A percentile compares a stretch with the other conserved stretches of the same genome.
These are phyloP conservation scores for Cataglyphis albicans DNA, from an alignment of 2,888 invertebrate genomes.

Conservation along the genomic window DNA sequence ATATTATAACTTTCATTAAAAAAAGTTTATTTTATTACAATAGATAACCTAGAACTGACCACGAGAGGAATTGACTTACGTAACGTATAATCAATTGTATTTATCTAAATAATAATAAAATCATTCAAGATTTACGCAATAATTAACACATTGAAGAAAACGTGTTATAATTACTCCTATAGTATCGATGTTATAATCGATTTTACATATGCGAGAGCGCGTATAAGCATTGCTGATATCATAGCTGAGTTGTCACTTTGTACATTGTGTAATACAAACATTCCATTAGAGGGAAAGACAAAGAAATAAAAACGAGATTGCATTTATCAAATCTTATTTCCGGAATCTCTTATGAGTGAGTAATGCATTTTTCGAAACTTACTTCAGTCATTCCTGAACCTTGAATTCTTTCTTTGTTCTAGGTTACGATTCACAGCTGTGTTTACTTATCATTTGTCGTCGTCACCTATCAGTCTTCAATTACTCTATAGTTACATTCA, in stretches of 20 bases:
- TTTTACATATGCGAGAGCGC: too few relatives aligned
- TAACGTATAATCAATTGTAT: neutral
- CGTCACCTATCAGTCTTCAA: neutral
- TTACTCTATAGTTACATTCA: neutral
- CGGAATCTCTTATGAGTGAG: neutral
- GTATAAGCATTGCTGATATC: slow-evolving; percentile 27
- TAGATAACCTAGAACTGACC: slow-evolving; percentile 5
- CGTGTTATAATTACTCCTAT: neutral
- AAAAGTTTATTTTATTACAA: neutral
- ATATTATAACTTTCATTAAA: neutral
- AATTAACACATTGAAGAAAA: neutral
- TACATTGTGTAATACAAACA: slow-evolving; percentile 14
- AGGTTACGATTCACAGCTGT: slow-evolving; percentile 44
- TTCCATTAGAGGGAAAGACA: neutral
- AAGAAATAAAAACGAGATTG: neutral
- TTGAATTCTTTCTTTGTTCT: neutral
- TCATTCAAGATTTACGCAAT: neutral
- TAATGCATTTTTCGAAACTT: neutral
- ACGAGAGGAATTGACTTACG: neutral
- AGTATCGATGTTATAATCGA: neutral
- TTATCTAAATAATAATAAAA: neutral
- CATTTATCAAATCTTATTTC: neutral
- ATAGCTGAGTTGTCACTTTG: too few relatives aligned
- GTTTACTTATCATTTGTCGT: slow-evolving; percentile 1
- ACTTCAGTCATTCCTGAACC: too few relatives aligned